Evolutionary conservation across 2,797 vertebrate species (phyloP).

Genomic region (Artibeus jamaicensis): DNA sequence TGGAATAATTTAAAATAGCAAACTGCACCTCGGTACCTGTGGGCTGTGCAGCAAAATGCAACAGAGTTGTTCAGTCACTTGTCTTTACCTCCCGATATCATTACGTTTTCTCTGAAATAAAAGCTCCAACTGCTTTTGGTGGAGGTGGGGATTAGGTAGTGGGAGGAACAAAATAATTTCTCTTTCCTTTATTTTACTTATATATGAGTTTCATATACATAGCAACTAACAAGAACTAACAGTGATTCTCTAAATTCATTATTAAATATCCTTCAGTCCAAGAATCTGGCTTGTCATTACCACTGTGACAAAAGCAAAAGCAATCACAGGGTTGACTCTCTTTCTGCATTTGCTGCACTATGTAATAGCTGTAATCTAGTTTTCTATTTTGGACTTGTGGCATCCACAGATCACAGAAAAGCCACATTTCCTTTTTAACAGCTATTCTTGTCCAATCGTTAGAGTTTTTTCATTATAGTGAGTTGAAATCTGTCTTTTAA

Average conservation of each 20-base stretch:
- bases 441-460: neutral
- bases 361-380: neutral
- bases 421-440: neutral
- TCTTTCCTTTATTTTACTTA: neutral
- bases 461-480: neutral
- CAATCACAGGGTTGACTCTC: neutral
- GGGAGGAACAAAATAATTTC: neutral
- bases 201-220: neutral
- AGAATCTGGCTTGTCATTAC: neutral
- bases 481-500: neutral
- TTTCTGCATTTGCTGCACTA: neutral
- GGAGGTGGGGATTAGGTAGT: rapidly evolving
- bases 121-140: neutral
- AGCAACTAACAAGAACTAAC: neutral
- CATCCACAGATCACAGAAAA: neutral
- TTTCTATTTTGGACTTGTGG: neutral
- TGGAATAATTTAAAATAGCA: neutral
- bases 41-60: neutral
- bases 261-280: neutral
- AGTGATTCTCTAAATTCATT: neutral
- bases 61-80: neutral
- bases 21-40: neutral
- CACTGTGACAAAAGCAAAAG: neutral
- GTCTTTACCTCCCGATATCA: neutral
- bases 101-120: neutral